Conservation (phyloP, 2,113 vertebrate genomes). For the Haemorhous mexicanus region DNA sequence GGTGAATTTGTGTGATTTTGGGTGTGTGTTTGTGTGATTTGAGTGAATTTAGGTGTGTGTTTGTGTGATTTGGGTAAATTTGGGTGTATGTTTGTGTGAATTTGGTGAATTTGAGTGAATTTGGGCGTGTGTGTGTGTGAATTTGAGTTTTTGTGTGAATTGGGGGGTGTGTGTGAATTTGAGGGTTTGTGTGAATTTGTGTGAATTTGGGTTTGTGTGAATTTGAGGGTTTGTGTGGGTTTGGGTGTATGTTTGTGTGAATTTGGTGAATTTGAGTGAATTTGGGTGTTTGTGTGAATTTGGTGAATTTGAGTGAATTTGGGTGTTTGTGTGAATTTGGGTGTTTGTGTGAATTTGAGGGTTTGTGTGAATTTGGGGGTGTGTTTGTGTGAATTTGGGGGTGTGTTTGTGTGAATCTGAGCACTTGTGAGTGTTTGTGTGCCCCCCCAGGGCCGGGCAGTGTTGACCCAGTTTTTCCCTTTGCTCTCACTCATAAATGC, state of each 20-base stretch:
- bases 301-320: background rate
- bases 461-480: conserved; percentile 20
- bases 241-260: background rate
- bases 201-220: background rate
- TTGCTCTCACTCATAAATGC: conserved; percentile 54
- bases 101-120: background rate
- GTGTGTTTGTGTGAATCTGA: background rate
- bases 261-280: background rate
- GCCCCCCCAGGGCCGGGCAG: background rate
- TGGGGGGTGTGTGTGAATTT: background rate
- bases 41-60: background rate
- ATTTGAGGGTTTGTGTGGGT: background rate
- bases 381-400: background rate
- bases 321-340: background rate
- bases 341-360: background rate
- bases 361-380: too few species aligned
- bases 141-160: background rate
- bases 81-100: background rate
- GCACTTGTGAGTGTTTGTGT: fast-evolving
- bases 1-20: too few species aligned
- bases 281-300: background rate
- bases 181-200: too few species aligned
- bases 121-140: too few species aligned
- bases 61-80: background rate
- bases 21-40: background rate